A percentile compares a stretch with the other conserved stretches of the same genome.
Evolutionary conservation across 30 jellyfish, hydroid and myxozoan species (phyloP).

Genomic region (Hydra vulgaris): DNA sequence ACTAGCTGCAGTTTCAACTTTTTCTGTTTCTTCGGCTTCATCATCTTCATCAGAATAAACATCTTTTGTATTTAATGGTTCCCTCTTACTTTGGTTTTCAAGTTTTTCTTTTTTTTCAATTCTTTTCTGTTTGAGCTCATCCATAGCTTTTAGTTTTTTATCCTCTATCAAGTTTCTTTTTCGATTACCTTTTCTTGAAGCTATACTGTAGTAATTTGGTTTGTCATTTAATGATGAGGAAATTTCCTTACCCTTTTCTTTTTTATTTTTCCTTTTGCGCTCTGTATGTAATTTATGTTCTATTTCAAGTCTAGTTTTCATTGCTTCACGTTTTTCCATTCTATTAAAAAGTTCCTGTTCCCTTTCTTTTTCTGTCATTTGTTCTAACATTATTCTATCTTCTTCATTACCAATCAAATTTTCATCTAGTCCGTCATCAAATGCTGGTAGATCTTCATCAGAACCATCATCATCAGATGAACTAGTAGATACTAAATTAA

Average conservation of each 20-base stretch:
- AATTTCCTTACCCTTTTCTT: conserved; percentile 39
- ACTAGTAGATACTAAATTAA: not conserved
- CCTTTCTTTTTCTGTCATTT: conserved; percentile 90
- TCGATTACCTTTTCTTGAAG: no score
- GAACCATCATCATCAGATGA: conserved; percentile 59
- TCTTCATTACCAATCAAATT: conserved; percentile 80
- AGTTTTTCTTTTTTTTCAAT: conserved; percentile 52
- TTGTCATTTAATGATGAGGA: no score
- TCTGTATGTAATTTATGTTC: conserved; percentile 42
- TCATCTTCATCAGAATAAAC: conserved; percentile 93
- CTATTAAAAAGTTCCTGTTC: conserved; percentile 75
- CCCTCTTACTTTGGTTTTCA: conserved; percentile 68
- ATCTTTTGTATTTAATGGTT: conserved; percentile 64
- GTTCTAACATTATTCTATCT: conserved; percentile 55
- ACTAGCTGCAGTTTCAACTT: not conserved
- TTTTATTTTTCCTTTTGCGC: conserved; percentile 42
- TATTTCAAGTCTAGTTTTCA: conserved; percentile 65
- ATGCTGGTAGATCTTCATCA: conserved; percentile 72
- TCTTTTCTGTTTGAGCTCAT: conserved; percentile 69
- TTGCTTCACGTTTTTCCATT: conserved; percentile 78
- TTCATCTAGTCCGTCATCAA: conserved; percentile 86
- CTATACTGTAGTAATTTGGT: no score
- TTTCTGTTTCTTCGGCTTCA: conserved; percentile 50
- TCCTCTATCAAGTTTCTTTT: no score
- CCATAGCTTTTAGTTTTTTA: conserved; percentile 67